Evolutionary conservation across 2,888 invertebrate species (phyloP).

Genomic region (Rhimphoctona megacephalus): DNA sequence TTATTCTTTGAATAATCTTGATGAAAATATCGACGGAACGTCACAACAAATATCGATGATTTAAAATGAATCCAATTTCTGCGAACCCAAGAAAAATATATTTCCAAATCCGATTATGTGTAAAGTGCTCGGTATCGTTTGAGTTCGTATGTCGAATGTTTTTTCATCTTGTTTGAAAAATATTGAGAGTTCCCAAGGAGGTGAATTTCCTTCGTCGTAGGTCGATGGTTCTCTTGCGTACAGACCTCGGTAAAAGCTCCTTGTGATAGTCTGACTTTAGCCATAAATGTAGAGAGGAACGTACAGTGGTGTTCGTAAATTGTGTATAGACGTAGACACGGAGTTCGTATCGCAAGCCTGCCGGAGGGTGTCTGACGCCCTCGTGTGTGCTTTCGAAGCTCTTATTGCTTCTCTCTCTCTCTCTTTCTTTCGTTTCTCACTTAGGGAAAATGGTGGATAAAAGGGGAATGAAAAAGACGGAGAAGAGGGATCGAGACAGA

Average conservation of each 20-base stretch:
- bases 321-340: not conserved
- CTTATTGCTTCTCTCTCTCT: not conserved
- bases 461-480: not conserved
- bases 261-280: slow-evolving; percentile 26
- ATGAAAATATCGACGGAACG: too few species aligned
- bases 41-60: too few species aligned
- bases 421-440: not conserved
- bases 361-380: slow-evolving; percentile 45
- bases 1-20: too few species aligned
- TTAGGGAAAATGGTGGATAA: slow-evolving; percentile 9
- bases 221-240: not conserved
- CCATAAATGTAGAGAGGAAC: slow-evolving; percentile 12
- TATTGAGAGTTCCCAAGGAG: not conserved
- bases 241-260: slow-evolving; percentile 20
- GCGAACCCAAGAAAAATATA: not conserved
- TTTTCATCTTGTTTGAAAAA: not conserved
- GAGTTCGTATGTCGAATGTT: not conserved
- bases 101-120: not conserved
- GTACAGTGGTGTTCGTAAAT: not conserved
- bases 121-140: not conserved
- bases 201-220: slow-evolving; percentile 12
- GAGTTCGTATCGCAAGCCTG: slow-evolving; percentile 16
- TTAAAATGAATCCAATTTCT: too few species aligned
- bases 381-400: slow-evolving; percentile 31
- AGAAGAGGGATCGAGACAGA: slow-evolving; percentile 33